Conservation (phyloP, 2,797 vertebrate species). For the Sciurus carolinensis region DNA sequence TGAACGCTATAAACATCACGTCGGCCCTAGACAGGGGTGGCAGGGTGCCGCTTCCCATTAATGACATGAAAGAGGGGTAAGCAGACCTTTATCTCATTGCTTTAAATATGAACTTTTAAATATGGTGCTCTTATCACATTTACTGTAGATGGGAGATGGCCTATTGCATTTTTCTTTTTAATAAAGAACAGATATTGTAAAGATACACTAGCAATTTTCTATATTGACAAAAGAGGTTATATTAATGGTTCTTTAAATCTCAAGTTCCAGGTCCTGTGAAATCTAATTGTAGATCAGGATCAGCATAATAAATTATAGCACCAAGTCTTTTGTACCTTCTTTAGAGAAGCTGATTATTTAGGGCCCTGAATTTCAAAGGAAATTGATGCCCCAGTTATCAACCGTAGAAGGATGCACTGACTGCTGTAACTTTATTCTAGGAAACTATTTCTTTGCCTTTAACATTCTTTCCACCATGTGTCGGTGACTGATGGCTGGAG, state of each 20-base stretch:
- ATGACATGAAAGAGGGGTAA: constrained; percentile 99
- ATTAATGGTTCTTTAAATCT: constrained; percentile 60
- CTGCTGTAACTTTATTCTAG: constrained; percentile 84
- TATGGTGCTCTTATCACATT: constrained; percentile 33
- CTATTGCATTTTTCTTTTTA: constrained; percentile 67
- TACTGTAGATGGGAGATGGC: constrained; percentile 58
- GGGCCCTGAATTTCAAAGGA: constrained; percentile 75
- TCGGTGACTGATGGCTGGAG: constrained; percentile 67
- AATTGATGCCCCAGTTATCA: constrained; percentile 77
- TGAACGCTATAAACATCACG: constrained; percentile 99
- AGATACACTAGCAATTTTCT: constrained; percentile 71
- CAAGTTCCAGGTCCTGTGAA: constrained; percentile 43
- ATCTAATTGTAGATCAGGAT: constrained; percentile 74
- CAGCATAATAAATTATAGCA: constrained; percentile 67
- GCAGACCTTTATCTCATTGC: constrained; percentile 73
- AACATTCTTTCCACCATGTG: constrained; percentile 86
- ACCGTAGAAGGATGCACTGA: constrained; percentile 59
- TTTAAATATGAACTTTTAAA: constrained; percentile 65
- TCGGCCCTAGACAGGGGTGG: constrained; percentile 98
- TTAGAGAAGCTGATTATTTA: constrained; percentile 75
- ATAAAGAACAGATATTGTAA: constrained; percentile 63
- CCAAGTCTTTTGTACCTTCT: constrained; percentile 72
- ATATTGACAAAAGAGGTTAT: constrained; percentile 71
- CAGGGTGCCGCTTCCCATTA: constrained; percentile 97
- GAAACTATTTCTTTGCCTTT: constrained; percentile 83